phyloP scores from a whole-genome alignment of 2,888 invertebrate species.

The Drosophila parthenogenetica region DNA sequence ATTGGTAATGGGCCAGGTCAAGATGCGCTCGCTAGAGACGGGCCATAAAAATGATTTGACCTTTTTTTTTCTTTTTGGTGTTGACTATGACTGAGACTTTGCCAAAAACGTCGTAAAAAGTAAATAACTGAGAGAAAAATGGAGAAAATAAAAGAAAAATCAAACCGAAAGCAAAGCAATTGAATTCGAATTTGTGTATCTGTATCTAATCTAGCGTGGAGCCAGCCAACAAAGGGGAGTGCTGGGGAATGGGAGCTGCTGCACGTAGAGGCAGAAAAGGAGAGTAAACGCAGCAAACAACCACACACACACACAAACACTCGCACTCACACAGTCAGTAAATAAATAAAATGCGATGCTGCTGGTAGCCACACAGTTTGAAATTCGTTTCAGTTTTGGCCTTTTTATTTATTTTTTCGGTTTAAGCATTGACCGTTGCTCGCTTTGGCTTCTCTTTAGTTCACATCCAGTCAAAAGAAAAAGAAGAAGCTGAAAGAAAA shows the following conservation, averaged over 20 bases:
- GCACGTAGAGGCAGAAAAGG: slow-evolving; percentile 72
- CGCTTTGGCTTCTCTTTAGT: slow-evolving; percentile 33
- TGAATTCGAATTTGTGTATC: slow-evolving; percentile 71
- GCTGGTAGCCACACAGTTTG: slow-evolving; percentile 35
- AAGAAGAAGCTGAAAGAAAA: slow-evolving; percentile 56
- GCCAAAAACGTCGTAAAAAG: slow-evolving; percentile 31
- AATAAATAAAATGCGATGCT: slow-evolving; percentile 66
- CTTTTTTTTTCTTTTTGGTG: slow-evolving; percentile 39
- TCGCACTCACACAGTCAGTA: slow-evolving; percentile 33
- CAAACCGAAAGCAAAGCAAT: slow-evolving; percentile 53
- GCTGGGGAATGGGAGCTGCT: background rate
- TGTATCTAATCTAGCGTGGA: slow-evolving; percentile 77
- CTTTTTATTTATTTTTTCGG: slow-evolving; percentile 35
- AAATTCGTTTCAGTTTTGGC: slow-evolving; percentile 57
- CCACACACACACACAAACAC: too few relatives aligned
- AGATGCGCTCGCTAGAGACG: slow-evolving; percentile 37
- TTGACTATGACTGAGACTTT: slow-evolving; percentile 42
- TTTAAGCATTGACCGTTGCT: slow-evolving; percentile 56
- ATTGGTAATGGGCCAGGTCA: slow-evolving; percentile 40
- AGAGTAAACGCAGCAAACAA: slow-evolving; percentile 69
- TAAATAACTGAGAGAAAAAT: slow-evolving; percentile 3
- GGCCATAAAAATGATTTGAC: slow-evolving; percentile 62
- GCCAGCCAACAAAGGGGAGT: slow-evolving; percentile 52
- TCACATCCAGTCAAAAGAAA: slow-evolving; percentile 13
- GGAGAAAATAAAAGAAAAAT: slow-evolving; percentile 23